Conservation (phyloP, 1,140 invertebrate species). For the Bicyclus anynana region DNA sequence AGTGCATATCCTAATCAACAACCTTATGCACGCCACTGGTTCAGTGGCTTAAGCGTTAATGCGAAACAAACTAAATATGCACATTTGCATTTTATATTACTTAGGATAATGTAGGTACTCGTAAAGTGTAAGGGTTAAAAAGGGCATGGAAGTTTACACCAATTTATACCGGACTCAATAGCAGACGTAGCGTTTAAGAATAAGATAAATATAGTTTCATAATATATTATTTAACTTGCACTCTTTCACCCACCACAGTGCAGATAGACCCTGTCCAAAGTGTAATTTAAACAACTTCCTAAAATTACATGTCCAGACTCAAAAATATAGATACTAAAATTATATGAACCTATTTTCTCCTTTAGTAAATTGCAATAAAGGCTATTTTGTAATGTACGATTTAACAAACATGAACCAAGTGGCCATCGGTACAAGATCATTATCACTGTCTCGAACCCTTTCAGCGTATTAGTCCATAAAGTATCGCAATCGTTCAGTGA, state of each 20-base stretch:
- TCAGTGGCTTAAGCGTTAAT: too few relatives aligned
- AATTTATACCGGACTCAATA: too few relatives aligned
- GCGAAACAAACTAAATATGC: too few relatives aligned
- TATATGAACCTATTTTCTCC: neutral
- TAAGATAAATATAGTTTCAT: too few relatives aligned
- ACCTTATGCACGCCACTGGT: too few relatives aligned
- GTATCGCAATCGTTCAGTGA: neutral
- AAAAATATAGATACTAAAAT: slow-evolving; percentile 10
- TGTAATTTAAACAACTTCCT: neutral
- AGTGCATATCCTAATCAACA: too few relatives aligned
- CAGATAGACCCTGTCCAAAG: neutral
- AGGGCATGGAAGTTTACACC: too few relatives aligned
- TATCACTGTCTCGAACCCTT: slow-evolving; percentile 32
- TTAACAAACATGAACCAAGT: neutral
- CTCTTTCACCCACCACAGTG: neutral
- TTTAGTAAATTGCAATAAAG: slow-evolving; percentile 4
- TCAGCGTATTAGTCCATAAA: slow-evolving; percentile 22
- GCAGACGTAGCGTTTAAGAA: too few relatives aligned
- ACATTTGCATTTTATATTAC: too few relatives aligned
- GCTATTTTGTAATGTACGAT: slow-evolving; percentile 10
- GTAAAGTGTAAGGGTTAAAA: too few relatives aligned
- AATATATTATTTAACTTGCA: too few relatives aligned
- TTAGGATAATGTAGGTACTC: too few relatives aligned
- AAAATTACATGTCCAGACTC: slow-evolving; percentile 1
- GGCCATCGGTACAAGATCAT: slow-evolving; percentile 25